Percentiles rank a stretch among this genome's conserved stretches.
Conservation (phyloP, 2,888 invertebrate genomes). For the Leucophenga montana region DNA sequence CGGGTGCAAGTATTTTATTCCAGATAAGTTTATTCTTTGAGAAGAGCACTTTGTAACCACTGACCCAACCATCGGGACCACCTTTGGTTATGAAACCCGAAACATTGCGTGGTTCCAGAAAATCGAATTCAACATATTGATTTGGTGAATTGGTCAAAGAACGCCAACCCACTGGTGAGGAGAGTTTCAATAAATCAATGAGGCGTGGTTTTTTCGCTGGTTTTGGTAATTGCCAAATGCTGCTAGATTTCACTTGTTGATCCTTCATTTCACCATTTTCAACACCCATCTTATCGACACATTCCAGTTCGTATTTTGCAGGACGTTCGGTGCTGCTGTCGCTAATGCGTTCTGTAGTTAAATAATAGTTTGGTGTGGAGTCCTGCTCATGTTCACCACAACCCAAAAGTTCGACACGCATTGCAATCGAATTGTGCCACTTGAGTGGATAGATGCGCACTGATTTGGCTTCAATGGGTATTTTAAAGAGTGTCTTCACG, state of each 20-base stretch:
- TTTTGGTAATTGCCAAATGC: conserved; percentile 61
- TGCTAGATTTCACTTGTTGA: conserved; percentile 76
- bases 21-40: conserved; percentile 82
- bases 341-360: conserved; percentile 5
- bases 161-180: conserved; percentile 77
- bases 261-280: conserved; percentile 77
- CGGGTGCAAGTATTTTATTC: conserved; percentile 79
- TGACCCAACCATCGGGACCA: conserved; percentile 82
- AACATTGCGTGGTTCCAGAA: conserved; percentile 82
- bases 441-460: conserved; percentile 82
- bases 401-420: conserved; percentile 84
- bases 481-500: conserved; percentile 78
- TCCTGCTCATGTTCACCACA: conserved; percentile 73
- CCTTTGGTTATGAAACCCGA: conserved; percentile 86
- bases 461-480: conserved; percentile 84
- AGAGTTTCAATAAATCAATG: conserved; percentile 68
- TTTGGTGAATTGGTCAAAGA: conserved; percentile 80
- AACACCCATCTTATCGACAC: conserved; percentile 84
- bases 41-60: conserved; percentile 82
- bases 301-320: conserved; percentile 69
- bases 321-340: conserved; percentile 10
- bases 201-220: conserved; percentile 60
- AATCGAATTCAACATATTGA: conserved; percentile 85
- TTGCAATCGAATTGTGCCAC: conserved; percentile 81
- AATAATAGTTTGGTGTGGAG: neutral